These are phyloP conservation scores for Drosophila suzukii DNA, from an alignment of 1,140 invertebrate genomes.

Conservation along the genomic window DNA sequence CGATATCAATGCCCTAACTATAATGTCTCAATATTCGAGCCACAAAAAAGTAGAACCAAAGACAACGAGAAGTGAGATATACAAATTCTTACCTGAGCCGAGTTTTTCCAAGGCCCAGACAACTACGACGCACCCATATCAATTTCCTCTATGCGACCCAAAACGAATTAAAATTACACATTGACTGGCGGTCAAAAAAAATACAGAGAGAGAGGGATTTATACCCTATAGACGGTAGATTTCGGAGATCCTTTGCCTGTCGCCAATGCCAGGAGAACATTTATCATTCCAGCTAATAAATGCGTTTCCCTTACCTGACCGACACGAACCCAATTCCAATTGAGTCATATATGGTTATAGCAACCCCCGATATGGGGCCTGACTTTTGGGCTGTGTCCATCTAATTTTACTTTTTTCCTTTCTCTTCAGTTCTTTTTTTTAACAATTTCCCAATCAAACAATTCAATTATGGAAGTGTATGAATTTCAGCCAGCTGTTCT, in stretches of 20 bases:
- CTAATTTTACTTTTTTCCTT: slow-evolving; percentile 37
- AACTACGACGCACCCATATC: slow-evolving; percentile 71
- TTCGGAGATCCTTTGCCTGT: slow-evolving; percentile 54
- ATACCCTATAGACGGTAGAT: slow-evolving; percentile 4
- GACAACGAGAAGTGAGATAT: slow-evolving; percentile 4
- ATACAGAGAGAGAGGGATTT: not conserved
- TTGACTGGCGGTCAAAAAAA: slow-evolving; percentile 40
- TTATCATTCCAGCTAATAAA: slow-evolving; percentile 82
- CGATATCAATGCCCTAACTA: slow-evolving; percentile 45
- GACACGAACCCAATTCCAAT: slow-evolving; percentile 60
- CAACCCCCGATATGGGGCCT: slow-evolving; percentile 35
- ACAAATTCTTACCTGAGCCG: slow-evolving; percentile 50
- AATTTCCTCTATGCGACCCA: slow-evolving; percentile 67
- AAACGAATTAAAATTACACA: slow-evolving; percentile 83
- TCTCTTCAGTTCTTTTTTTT: not conserved
- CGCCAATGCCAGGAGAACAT: slow-evolving; percentile 54
- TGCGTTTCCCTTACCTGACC: slow-evolving; percentile 73
- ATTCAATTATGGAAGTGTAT: slow-evolving; percentile 55
- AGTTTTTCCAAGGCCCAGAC: slow-evolving; percentile 35
- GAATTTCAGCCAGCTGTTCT: slow-evolving; percentile 50
- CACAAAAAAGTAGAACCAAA: not conserved
- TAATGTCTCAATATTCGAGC: slow-evolving; percentile 55
- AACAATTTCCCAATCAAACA: slow-evolving; percentile 56
- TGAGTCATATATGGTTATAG: slow-evolving; percentile 65
- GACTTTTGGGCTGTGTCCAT: slow-evolving; percentile 40